phyloP scores from a whole-genome alignment of 2,888 invertebrate species.

The Hemicrepidius hirtus region DNA sequence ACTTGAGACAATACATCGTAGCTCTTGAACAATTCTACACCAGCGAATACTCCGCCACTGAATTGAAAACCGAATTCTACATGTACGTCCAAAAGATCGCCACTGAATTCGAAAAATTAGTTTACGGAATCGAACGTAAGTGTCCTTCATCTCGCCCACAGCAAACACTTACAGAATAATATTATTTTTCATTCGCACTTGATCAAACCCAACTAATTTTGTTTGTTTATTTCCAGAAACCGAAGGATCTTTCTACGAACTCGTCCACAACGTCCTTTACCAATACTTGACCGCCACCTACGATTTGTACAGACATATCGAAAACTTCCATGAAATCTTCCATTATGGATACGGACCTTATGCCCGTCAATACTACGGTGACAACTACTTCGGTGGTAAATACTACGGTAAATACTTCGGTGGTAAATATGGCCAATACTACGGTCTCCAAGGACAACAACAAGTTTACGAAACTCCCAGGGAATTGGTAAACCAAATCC shows the following conservation, averaged over 20 bases:
- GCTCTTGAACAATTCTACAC: conserved; percentile 28
- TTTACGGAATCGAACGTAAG: not conserved
- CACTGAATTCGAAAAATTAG: not conserved
- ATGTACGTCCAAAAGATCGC: conserved; percentile 8
- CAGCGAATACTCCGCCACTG: not conserved
- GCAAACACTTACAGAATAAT: too few species aligned
- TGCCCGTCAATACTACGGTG: not conserved
- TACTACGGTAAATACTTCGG: not conserved
- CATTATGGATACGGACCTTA: conserved; percentile 3
- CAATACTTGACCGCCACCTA: conserved; percentile 1
- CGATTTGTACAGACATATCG: not conserved
- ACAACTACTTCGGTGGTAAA: not conserved
- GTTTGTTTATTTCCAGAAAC: too few species aligned
- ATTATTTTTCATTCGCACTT: too few species aligned
- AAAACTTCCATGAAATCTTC: not conserved
- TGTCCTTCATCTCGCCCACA: too few species aligned
- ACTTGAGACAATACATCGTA: conserved; percentile 7
- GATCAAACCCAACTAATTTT: too few species aligned
- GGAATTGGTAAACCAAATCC: conserved; percentile 1
- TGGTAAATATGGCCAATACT: not conserved
- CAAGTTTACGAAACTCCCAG: not conserved
- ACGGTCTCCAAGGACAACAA: not conserved
- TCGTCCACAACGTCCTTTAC: not conserved
- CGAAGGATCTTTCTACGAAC: too few species aligned
- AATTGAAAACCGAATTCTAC: not conserved